phyloP scores from a whole-genome alignment of 2,797 vertebrate genomes.

The Odontamblyopus lacepedii region DNA sequence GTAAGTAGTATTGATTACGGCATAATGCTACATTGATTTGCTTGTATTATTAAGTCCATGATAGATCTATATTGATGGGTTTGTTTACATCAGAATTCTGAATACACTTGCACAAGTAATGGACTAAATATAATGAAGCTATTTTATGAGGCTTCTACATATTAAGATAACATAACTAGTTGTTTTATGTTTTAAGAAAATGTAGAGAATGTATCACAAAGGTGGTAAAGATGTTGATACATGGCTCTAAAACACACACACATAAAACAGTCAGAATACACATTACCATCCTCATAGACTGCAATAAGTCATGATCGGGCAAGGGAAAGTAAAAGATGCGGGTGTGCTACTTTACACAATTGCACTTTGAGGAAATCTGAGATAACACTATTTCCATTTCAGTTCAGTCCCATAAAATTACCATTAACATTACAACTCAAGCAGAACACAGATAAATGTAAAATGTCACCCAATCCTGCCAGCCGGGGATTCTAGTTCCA shows the following conservation, averaged over 20 bases:
- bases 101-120: conserved; percentile 37
- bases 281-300: conserved; percentile 87
- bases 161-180: neutral
- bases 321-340: conserved; percentile 84
- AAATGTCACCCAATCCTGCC: conserved; percentile 98
- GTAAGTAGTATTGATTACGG: conserved; percentile 72
- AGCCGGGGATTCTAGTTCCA: conserved; percentile 97
- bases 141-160: neutral
- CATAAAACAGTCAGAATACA: conserved; percentile 85
- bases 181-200: conserved; percentile 28
- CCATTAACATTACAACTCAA: conserved; percentile 99
- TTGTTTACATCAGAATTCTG: conserved; percentile 62
- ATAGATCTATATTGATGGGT: conserved; percentile 65
- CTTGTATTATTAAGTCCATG: conserved; percentile 69
- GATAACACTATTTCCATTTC: conserved; percentile 97
- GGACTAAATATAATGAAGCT: conserved; percentile 21
- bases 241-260: conserved; percentile 58
- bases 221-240: conserved; percentile 74
- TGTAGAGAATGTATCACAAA: conserved; percentile 59
- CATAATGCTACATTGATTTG: conserved; percentile 69
- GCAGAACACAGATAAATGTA: conserved; percentile 99
- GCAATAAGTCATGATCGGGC: conserved; percentile 90
- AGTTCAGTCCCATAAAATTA: conserved; percentile 99
- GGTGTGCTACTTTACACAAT: conserved; percentile 92
- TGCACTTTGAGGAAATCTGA: conserved; percentile 92